These are phyloP conservation scores for Pseudorectes ferrugineus DNA, from an alignment of 2,113 vertebrate species.

Conservation along the genomic window DNA sequence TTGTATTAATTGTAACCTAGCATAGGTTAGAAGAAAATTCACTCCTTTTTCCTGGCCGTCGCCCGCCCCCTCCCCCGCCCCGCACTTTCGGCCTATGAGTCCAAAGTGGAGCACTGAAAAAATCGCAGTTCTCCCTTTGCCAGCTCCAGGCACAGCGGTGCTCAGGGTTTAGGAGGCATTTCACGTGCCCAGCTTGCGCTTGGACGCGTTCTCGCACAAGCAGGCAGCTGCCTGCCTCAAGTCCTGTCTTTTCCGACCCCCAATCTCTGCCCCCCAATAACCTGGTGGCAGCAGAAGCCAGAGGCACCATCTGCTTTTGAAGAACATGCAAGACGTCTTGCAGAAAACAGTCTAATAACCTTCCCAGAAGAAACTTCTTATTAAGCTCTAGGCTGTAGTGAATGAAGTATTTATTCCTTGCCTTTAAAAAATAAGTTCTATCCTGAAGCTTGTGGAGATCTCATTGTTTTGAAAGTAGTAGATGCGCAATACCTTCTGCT, in stretches of 20 bases:
- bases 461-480: background rate
- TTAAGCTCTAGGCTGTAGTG: background rate
- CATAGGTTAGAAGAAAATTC: background rate
- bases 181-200: fast-evolving
- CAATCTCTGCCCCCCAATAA: fast-evolving
- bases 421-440: background rate
- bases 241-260: background rate
- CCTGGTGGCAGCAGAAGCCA: background rate
- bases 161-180: fast-evolving
- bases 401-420: background rate
- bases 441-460: background rate
- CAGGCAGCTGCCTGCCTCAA: background rate
- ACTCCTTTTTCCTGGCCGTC: background rate
- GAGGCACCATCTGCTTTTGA: background rate
- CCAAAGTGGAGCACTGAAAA: background rate
- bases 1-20: background rate
- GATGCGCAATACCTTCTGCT: background rate
- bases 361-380: background rate
- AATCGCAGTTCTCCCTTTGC: fast-evolving
- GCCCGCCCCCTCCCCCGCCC: fast-evolving
- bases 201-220: no score
- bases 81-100: background rate
- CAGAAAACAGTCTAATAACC: background rate
- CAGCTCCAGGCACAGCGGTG: fast-evolving
- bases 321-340: background rate